These are phyloP conservation scores for Coendou prehensilis DNA, from an alignment of 2,797 vertebrate species.

Conservation along the genomic window DNA sequence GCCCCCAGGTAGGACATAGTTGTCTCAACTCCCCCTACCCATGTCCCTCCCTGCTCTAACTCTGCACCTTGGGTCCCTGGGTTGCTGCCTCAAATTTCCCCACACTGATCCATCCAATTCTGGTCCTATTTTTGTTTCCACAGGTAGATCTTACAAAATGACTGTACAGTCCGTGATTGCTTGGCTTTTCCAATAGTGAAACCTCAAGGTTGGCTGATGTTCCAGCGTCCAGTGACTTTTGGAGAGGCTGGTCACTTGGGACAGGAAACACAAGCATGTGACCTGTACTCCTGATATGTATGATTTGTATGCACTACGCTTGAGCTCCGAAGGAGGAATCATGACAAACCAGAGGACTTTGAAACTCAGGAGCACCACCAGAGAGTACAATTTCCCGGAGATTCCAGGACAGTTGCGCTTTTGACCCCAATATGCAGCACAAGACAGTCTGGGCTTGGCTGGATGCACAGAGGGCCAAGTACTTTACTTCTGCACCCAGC, in stretches of 20 bases:
- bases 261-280: no score
- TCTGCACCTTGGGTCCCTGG: neutral
- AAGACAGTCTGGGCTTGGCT: neutral
- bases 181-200: constrained; percentile 64
- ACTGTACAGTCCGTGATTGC: neutral
- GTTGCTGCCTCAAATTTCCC: neutral
- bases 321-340: neutral
- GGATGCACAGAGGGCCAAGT: rapidly evolving
- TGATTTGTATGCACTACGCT: neutral
- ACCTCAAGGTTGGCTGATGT: constrained; percentile 31
- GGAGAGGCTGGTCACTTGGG: neutral
- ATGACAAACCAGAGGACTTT: neutral
- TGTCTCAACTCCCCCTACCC: neutral
- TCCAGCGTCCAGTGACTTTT: neutral
- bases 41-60: neutral
- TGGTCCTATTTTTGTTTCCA: neutral
- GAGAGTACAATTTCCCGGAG: neutral
- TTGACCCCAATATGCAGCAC: neutral
- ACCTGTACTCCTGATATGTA: neutral
- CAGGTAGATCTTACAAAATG: neutral
- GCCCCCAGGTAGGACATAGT: neutral
- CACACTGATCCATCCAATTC: neutral
- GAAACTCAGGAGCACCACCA: neutral
- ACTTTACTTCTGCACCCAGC: neutral
- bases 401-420: neutral